These are phyloP conservation scores for Steatocranus sp. DNA, from an alignment of 2,797 vertebrate genomes.

Conservation along the genomic window DNA sequence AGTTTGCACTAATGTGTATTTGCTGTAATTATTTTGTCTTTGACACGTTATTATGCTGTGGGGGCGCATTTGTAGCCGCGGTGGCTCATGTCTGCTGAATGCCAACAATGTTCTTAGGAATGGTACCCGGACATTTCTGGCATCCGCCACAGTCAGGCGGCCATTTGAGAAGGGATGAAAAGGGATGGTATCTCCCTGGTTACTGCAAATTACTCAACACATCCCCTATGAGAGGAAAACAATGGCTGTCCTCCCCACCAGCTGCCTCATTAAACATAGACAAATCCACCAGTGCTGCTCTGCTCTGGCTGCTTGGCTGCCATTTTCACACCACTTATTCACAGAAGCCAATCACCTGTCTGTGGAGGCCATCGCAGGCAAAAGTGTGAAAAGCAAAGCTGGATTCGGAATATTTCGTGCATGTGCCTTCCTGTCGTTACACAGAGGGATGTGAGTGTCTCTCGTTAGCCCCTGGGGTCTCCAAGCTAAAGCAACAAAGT, in stretches of 20 bases:
- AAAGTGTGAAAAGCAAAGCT: not conserved
- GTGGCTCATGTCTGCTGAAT: not conserved
- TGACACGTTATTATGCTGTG: slow-evolving; percentile 6
- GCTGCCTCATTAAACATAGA: slow-evolving; percentile 44
- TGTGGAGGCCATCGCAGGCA: not conserved
- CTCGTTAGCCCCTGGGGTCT: not conserved
- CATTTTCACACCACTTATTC: slow-evolving; percentile 10
- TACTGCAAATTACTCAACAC: slow-evolving; percentile 38
- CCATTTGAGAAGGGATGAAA: slow-evolving; percentile 44
- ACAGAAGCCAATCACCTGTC: not conserved
- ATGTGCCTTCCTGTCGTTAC: not conserved
- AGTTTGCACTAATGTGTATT: not conserved
- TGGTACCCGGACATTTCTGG: slow-evolving; percentile 13
- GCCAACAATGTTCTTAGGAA: slow-evolving; percentile 34
- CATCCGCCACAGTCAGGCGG: slow-evolving; percentile 9
- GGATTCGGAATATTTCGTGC: not conserved
- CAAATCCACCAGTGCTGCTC: slow-evolving; percentile 26
- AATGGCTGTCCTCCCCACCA: slow-evolving; percentile 25
- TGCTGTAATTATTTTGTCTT: slow-evolving; percentile 20
- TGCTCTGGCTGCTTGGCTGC: not conserved
- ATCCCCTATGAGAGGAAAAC: slow-evolving; percentile 38
- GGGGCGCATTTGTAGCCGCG: not conserved
- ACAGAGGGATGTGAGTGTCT: not conserved
- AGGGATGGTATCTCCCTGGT: slow-evolving; percentile 32
- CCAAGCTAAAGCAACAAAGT: not conserved